Evolutionary conservation across 2,888 invertebrate genomes (phyloP).

Genomic region (Apodemia hepburni): DNA sequence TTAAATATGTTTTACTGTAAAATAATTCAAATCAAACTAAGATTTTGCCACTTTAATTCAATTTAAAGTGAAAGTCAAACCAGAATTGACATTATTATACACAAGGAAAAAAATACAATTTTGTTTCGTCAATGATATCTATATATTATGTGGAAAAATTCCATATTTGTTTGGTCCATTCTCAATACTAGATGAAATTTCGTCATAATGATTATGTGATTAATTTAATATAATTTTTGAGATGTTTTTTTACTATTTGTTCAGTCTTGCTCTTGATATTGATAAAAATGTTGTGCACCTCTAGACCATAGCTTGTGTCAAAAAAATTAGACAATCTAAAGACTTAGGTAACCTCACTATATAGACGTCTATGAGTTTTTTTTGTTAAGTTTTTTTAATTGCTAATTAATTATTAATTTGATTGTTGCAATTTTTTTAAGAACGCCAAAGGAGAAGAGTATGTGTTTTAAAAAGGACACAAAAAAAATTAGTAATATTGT

Average conservation of each 20-base stretch:
- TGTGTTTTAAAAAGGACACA: conserved; percentile 42
- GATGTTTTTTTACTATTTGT: neutral
- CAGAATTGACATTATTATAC: too few relatives aligned
- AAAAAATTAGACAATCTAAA: too few relatives aligned
- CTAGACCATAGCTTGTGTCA: neutral
- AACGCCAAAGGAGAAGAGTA: conserved; percentile 70
- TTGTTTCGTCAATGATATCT: neutral
- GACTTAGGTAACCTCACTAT: conserved; percentile 28
- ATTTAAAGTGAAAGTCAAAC: too few relatives aligned
- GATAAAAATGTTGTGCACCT: neutral
- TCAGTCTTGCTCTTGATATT: neutral
- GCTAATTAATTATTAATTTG: conserved; percentile 35
- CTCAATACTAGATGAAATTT: neutral
- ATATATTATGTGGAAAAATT: too few relatives aligned
- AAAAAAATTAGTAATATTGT: conserved; percentile 43
- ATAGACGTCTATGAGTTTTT: conserved; percentile 33
- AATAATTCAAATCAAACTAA: too few relatives aligned
- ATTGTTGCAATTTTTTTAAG: conserved; percentile 67
- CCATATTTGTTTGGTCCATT: neutral
- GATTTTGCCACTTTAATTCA: too few relatives aligned
- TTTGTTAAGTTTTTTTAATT: conserved; percentile 71
- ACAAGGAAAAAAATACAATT: neutral
- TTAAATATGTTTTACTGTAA: too few relatives aligned
- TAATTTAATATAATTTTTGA: neutral
- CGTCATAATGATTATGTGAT: neutral